Percentiles rank a stretch among this genome's conserved stretches.
phyloP scores from a whole-genome alignment of 2,113 vertebrate genomes.

The Orthonyx spaldingii region DNA sequence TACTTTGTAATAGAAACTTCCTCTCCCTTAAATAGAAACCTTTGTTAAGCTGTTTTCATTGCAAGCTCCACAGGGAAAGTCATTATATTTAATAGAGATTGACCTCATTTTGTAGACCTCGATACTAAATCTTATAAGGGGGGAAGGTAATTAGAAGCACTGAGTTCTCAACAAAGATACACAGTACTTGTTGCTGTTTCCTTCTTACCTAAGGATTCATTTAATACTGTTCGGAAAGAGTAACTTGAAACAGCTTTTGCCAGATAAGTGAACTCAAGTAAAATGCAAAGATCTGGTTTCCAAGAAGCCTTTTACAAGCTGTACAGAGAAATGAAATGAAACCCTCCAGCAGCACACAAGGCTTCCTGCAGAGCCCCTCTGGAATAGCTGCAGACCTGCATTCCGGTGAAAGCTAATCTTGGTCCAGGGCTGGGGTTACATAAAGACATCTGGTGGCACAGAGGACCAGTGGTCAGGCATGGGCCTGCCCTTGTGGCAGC shows the following conservation, averaged over 20 bases:
- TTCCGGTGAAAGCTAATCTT: not conserved
- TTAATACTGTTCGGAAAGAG: not conserved
- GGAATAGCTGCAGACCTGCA: not conserved
- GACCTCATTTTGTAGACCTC: constrained; percentile 10
- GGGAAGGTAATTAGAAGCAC: not conserved
- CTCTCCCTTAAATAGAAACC: not conserved
- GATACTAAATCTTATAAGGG: not conserved
- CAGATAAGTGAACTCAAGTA: not conserved
- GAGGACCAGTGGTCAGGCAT: not conserved
- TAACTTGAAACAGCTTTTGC: constrained; percentile 37
- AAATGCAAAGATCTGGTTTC: constrained; percentile 37
- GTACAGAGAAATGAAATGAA: not conserved
- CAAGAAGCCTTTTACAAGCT: constrained; percentile 17
- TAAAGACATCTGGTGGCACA: not conserved
- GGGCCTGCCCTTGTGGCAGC: not conserved
- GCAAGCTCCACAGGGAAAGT: not conserved
- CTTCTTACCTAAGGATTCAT: not conserved
- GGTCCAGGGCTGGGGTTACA: not conserved
- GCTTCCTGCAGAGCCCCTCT: not conserved
- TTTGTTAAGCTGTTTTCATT: constrained; percentile 35
- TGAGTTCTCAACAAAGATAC: constrained; percentile 16
- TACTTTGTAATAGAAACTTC: not conserved
- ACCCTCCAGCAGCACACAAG: not conserved
- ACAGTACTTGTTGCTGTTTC: not conserved
- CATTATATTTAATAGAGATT: constrained; percentile 7